Evolutionary conservation across 2,888 invertebrate species (phyloP), one percentile per base, ranked within the genome.

Genomic region (Acronicta leporina): DNA sequence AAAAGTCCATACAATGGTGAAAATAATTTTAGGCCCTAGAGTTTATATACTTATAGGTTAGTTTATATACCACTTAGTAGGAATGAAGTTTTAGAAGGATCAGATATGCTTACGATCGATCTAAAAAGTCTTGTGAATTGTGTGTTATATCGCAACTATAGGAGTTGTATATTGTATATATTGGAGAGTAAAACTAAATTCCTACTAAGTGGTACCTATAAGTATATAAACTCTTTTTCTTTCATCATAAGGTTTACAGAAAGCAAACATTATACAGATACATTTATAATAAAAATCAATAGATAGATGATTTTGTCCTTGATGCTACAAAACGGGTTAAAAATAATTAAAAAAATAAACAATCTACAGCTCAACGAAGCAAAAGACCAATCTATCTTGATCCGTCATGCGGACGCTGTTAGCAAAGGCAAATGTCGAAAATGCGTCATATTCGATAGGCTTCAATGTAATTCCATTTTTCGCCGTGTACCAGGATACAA

Each of bases 341-440:
- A 20, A 25, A 50, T 13, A 8, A 30, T 43, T 51, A 10, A 9
- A 35, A 35, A 35, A 52, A 52, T 51, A 33, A 42, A 51, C 42
- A 4, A 7, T 11, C 35, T 14, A 10, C 13, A n/a, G 38, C n/a
- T 38, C 13, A 4, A 38, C n/a, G n/a, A 38, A 38, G n/a, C n/a
- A 7, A 38, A 13, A 0, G 35, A 13, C 35, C 35, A 35, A 35
- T 35, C 2, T 35, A 13, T 3, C 13, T 35, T 35, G 35, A 41
- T 5, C 2, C 27, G 11, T 9, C 14, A 20, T 11, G 27, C 11
- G 6, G 33, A 11, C 11, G 10, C 33, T 33, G 30, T 30, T 30
- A 45, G n/a, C 9, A 6, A 45, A 30, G 14, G 38, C 38, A 38
- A n/a, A 38, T n/a, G 13, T 38, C 13, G n/a, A 38, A 38, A 38